phyloP scores from a whole-genome alignment of 2,888 invertebrate species.

The Drosophila neotestacea region DNA sequence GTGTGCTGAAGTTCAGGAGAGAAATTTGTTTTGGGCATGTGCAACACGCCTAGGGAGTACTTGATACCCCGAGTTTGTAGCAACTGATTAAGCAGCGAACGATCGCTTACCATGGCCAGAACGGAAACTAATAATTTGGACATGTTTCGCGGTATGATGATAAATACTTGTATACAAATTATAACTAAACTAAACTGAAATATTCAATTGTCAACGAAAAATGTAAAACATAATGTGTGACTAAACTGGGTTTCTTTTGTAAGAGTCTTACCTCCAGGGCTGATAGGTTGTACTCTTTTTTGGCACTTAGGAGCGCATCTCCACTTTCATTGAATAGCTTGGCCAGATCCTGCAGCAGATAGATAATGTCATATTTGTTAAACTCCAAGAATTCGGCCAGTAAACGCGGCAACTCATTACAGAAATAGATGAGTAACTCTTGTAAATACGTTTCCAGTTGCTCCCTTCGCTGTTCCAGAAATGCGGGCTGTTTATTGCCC shows the following conservation, averaged over 20 bases:
- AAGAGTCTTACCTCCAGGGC: constrained; percentile 90
- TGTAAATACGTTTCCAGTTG: constrained; percentile 93
- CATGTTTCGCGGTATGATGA: constrained; percentile 33
- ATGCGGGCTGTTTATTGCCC: constrained; percentile 94
- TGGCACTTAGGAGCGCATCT: constrained; percentile 88
- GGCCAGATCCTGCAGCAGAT: constrained; percentile 92
- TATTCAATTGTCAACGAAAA: constrained; percentile 17
- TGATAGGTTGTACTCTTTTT: constrained; percentile 89
- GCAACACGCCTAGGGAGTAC: constrained; percentile 48
- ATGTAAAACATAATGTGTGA: constrained; percentile 2
- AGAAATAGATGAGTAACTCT: constrained; percentile 90
- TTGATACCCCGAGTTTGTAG: constrained; percentile 41
- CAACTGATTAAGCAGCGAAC: not conserved
- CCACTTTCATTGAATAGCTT: constrained; percentile 91
- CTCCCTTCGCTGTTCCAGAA: constrained; percentile 93
- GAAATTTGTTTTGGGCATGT: constrained; percentile 43
- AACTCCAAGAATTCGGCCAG: constrained; percentile 95
- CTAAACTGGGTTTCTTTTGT: not conserved
- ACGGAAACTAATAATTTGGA: constrained; percentile 55
- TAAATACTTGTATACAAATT: not conserved
- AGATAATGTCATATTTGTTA: constrained; percentile 95
- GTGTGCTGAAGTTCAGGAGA: constrained; percentile 57
- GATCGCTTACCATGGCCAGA: not conserved
- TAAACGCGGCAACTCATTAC: constrained; percentile 91
- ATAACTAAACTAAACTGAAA: constrained; percentile 8